Evolutionary conservation across 2,113 vertebrate species (phyloP).

Genomic region (Equus przewalskii): DNA sequence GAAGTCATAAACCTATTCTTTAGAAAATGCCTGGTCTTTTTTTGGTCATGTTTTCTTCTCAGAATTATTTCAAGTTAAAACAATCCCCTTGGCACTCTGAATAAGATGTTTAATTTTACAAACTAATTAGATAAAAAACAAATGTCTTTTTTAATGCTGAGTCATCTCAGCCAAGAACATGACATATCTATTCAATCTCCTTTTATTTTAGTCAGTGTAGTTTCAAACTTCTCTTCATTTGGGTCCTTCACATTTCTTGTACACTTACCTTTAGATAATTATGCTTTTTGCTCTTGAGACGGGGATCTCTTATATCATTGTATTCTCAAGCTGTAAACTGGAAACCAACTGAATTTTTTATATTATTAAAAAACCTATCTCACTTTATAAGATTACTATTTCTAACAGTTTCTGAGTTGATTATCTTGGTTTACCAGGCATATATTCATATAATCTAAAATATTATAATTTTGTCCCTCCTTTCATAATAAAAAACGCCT

Average conservation of each 20-base stretch:
- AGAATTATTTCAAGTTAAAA: constrained; percentile 24
- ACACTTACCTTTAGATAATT: constrained; percentile 25
- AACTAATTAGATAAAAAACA: background rate
- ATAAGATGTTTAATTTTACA: constrained; percentile 46
- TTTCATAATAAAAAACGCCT: constrained; percentile 27
- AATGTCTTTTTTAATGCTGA: background rate
- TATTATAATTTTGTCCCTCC: background rate
- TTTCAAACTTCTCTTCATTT: constrained; percentile 26
- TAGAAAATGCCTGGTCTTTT: constrained; percentile 13
- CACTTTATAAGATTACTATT: constrained; percentile 34
- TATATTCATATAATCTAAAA: constrained; percentile 15
- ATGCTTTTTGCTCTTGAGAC: background rate
- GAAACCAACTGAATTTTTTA: constrained; percentile 34
- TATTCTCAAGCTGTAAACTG: background rate
- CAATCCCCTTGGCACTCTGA: background rate
- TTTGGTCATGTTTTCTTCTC: constrained; percentile 18
- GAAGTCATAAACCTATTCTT: constrained; percentile 38
- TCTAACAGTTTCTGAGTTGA: constrained; percentile 42
- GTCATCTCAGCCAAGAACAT: constrained; percentile 41
- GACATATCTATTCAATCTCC: background rate
- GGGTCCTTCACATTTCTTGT: background rate
- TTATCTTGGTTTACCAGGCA: constrained; percentile 27
- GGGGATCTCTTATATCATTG: background rate
- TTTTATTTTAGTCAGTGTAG: background rate
- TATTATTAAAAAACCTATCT: background rate